Base-by-base conservation (phyloP, 2,888 invertebrate genomes). In the Labia minor region DNA sequence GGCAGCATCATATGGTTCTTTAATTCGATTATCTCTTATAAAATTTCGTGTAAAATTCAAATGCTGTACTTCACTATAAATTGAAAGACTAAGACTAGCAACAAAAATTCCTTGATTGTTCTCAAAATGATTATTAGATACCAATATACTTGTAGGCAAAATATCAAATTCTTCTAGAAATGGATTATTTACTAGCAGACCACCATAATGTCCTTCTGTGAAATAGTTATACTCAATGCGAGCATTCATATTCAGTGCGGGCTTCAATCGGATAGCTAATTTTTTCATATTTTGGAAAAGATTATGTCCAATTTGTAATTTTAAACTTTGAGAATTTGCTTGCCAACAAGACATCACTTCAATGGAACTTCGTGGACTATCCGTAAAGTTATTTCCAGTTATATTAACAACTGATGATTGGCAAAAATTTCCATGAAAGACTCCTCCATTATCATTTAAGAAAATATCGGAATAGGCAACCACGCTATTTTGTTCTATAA, bases 371-470 rank as follows among this genome's bases (percentile, higher is more conserved):
- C 87, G 86, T 21, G 83, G 76, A 72, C 92, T 92, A 63, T 86
- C 85, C 72, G 88, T 89, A 76, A 97, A 94, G 77, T 82, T 85
- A 75, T 93, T 95, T n/a, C 90, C 90, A 0, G 92, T 94, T n/a
- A 96, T 84, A 76, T 97, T 97, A 0, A 96, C 86, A 80, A 88
- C 86, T 62, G 88, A 85, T 72, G 86, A 83, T 3, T 88, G 87
- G 74, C 97, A 97, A 74, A 88, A 95, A 77, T 99, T 99, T 1
- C 97, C 96, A 71, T 97, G 88, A 21, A 72, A 64, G 62, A 98
- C 84, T 0, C 95, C 97, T 33, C 89, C 85, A 74, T 95, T 92
- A 6, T 89, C 79, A 77, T 99, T 99, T 70, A 88, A 87, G 71
- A 88, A 86, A 73, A 99, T 86, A 75, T 89, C 86, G 0, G 92